phyloP scores from a whole-genome alignment of 2,113 vertebrate genomes.

The Axis porcinus region DNA sequence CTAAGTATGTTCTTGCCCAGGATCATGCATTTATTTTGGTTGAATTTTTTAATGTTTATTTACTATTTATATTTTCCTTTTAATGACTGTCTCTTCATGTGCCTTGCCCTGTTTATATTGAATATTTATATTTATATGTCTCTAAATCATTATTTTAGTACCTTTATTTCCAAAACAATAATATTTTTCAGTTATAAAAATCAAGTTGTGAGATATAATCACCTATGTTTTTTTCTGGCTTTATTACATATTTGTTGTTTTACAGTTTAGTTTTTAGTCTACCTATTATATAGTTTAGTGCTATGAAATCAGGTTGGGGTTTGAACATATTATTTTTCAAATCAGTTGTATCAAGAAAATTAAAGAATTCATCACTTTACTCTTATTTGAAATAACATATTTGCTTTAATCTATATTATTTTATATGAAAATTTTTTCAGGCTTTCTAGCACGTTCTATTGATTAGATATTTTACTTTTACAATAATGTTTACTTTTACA shows the following conservation, averaged over 20 bases:
- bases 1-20: background rate
- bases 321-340: slow-evolving; percentile 9
- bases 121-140: background rate
- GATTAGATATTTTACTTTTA: background rate
- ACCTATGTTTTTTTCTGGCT: background rate
- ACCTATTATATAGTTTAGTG: background rate
- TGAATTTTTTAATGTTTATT: background rate
- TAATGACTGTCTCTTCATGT: background rate
- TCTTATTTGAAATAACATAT: background rate
- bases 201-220: background rate
- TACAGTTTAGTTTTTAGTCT: background rate
- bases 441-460: background rate
- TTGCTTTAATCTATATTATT: background rate
- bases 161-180: background rate
- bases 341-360: background rate
- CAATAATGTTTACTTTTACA: background rate
- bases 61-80: slow-evolving; percentile 4
- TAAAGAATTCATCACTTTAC: background rate
- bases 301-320: background rate
- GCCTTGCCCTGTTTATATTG: background rate
- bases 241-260: background rate
- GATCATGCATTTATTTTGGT: background rate
- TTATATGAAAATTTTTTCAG: background rate
- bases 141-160: background rate
- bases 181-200: background rate